Evolutionary conservation across 1,140 invertebrate species (phyloP).

Genomic region (Solen grandis): DNA sequence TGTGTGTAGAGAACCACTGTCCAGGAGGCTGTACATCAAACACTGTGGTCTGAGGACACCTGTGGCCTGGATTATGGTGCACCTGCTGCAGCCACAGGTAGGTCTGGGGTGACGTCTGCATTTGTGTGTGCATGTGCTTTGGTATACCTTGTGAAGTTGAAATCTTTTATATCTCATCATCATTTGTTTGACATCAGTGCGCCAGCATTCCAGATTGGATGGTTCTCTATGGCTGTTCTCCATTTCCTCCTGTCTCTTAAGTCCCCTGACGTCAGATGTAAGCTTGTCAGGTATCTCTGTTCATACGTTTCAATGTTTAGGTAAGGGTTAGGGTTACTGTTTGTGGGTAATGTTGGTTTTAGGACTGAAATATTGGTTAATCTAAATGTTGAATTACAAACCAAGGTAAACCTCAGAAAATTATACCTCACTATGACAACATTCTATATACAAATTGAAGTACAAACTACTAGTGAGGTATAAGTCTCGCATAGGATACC

Average conservation of each 20-base stretch:
- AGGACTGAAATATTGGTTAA: no score
- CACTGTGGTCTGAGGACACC: slow-evolving; percentile 62
- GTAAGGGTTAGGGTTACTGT: no score
- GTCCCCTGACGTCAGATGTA: not conserved
- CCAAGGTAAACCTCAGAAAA: no score
- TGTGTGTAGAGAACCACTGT: slow-evolving; percentile 54
- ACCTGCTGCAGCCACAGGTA: slow-evolving; percentile 60
- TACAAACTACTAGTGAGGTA: no score
- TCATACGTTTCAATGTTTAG: no score
- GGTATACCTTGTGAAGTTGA: not conserved
- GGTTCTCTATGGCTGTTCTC: not conserved
- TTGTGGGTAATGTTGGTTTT: no score
- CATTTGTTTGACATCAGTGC: not conserved
- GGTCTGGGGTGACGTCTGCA: not conserved
- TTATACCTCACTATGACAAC: no score
- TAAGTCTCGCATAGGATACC: no score
- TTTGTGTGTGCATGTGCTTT: not conserved
- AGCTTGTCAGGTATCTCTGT: not conserved
- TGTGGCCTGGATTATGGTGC: slow-evolving; percentile 65
- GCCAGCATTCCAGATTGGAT: not conserved
- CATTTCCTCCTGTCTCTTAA: not conserved
- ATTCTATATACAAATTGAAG: no score
- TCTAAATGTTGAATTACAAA: no score
- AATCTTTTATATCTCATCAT: not conserved
- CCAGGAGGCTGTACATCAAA: slow-evolving; percentile 60